A percentile compares a stretch with the other conserved stretches of the same genome.
Conservation (phyloP, 2,113 vertebrate genomes). For the Macheiramphus alcinus region DNA sequence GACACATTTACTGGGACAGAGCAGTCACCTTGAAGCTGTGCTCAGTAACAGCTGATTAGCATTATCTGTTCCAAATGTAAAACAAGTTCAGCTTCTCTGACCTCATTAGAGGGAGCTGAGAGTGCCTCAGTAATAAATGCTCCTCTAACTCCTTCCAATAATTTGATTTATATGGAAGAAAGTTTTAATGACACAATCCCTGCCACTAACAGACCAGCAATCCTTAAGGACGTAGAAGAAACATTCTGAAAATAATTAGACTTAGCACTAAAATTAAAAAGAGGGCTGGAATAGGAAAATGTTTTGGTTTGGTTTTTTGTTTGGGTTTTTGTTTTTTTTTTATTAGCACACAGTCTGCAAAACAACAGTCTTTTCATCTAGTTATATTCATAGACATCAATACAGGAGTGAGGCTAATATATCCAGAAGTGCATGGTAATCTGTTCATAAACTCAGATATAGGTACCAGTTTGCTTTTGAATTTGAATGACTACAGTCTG, state of each 20-base stretch:
- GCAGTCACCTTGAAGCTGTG: constrained; percentile 39
- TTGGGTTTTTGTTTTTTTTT: not conserved
- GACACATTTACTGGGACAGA: not conserved
- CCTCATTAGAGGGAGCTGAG: constrained; percentile 18
- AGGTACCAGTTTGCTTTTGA: not conserved
- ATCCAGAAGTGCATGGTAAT: not conserved
- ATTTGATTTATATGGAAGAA: not conserved
- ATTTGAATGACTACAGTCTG: not conserved
- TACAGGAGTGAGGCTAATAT: not conserved
- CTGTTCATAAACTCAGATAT: not conserved
- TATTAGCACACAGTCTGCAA: not conserved
- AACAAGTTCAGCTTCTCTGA: constrained; percentile 25
- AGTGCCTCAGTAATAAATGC: not conserved
- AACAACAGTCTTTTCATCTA: not conserved
- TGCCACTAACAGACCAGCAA: not conserved
- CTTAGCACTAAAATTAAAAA: not conserved
- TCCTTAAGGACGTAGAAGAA: not conserved
- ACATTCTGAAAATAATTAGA: not conserved
- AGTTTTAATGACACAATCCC: not conserved
- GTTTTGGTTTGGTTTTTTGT: not conserved
- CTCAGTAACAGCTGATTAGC: constrained; percentile 17
- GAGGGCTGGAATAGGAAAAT: not conserved
- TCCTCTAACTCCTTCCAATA: not conserved
- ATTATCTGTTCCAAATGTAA: constrained; percentile 33
- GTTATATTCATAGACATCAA: not conserved